phyloP scores from a whole-genome alignment of 2,113 vertebrate species.

The Uropsilus gracilis region DNA sequence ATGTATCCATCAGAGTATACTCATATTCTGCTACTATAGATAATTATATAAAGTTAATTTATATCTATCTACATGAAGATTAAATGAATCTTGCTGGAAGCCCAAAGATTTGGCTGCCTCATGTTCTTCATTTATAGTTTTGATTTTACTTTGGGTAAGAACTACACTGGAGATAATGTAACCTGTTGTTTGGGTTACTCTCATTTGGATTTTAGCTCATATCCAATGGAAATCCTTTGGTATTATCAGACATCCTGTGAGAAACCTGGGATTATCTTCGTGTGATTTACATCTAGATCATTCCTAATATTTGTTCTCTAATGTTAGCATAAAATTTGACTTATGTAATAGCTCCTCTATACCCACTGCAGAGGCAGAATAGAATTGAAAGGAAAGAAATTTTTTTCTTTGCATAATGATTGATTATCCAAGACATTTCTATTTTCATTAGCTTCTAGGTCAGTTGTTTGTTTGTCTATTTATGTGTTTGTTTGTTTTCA shows the following conservation, averaged over 20 bases:
- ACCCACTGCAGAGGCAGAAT: background rate
- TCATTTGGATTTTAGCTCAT: background rate
- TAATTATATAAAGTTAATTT: background rate
- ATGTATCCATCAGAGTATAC: background rate
- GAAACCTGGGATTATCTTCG: background rate
- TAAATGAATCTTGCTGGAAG: too few relatives aligned
- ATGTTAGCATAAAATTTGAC: background rate
- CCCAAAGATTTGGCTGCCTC: background rate
- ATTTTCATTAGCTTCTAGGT: background rate
- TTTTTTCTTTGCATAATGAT: background rate
- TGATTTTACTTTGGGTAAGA: background rate
- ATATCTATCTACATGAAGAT: background rate
- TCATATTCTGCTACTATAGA: background rate
- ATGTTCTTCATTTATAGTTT: background rate
- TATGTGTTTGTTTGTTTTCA: background rate
- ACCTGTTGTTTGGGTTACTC: background rate
- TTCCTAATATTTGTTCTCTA: background rate
- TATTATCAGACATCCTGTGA: background rate
- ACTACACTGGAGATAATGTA: background rate
- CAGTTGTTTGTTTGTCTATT: background rate
- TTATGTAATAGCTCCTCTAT: background rate
- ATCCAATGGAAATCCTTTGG: background rate
- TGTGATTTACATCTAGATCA: background rate
- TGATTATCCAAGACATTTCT: background rate
- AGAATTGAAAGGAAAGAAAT: background rate